Conservation (phyloP, 2,797 vertebrate species). For the Protosalanx chinensis region DNA sequence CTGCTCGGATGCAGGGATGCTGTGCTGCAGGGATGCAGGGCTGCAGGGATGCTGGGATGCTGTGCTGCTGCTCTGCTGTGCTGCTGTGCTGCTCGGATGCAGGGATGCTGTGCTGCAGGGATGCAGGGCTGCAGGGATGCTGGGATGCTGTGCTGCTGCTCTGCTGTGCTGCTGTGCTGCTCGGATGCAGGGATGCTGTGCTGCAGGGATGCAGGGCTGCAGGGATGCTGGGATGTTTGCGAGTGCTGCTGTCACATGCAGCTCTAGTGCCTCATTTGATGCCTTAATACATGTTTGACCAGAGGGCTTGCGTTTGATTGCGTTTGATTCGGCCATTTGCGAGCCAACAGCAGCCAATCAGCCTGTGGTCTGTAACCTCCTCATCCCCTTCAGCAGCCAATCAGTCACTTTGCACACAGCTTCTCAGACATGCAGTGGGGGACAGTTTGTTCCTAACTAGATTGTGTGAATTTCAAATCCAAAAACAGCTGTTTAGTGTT, state of each 20-base stretch:
- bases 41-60: too few relatives aligned
- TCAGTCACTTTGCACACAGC: neutral
- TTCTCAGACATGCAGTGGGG: conserved; percentile 6
- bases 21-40: too few relatives aligned
- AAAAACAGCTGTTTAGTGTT: conserved; percentile 11
- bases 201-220: conserved; percentile 27
- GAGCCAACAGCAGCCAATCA: conserved; percentile 36
- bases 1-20: too few relatives aligned
- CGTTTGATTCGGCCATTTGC: conserved; percentile 29
- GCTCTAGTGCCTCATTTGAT: conserved; percentile 71
- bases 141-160: too few relatives aligned
- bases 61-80: too few relatives aligned
- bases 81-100: too few relatives aligned
- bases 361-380: conserved; percentile 18
- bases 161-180: too few relatives aligned
- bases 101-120: too few relatives aligned
- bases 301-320: conserved; percentile 44
- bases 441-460: conserved; percentile 1
- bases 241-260: conserved; percentile 62
- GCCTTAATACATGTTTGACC: conserved; percentile 71
- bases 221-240: conserved; percentile 22
- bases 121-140: neutral
- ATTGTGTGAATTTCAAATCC: conserved; percentile 18
- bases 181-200: conserved; percentile 16
- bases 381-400: conserved; percentile 20